Base-by-base conservation (phyloP, 2,888 invertebrate genomes). In the Periphyllus acericola region DNA sequence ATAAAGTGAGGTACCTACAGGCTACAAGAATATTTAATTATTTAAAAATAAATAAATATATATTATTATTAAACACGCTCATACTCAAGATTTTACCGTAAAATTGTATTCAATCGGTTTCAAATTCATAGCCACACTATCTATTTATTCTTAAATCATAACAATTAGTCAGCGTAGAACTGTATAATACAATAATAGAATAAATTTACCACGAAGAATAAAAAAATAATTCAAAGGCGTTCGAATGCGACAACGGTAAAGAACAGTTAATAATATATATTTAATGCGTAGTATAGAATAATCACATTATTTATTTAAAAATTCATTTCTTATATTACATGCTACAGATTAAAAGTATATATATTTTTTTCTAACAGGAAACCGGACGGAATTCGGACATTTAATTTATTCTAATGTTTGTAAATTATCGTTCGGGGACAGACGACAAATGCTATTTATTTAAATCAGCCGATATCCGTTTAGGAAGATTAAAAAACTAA, bases 361-460 rank as follows among this genome's bases (percentile, higher is more conserved):
- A 46, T 32, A 34, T 71, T 52, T 71, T 52, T 34, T 34, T 72
- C 19, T 0, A 34, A 34, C 36, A 32, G 36, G 29, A 83, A 36
- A 83, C 52, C 29, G 3, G 21, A 83, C 36, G n/a, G 55, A 72
- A 82, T 34, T 32, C 0, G 0, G 19, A 83, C 55, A 72, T 55
- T 79, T 36, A 55, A 83, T 74, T 72, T 72, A 83, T 83, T 60
- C 6, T 74, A 36, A 83, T 60, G 36, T 60, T n/a, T 11, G 8
- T 74, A 36, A 74, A 14, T 74, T 71, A 71, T 52, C 25, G 17
- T 40, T 34, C 25, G 11, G 0, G n/a, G 3, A 55, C 25, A 8
- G 8, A 71, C 32, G 3, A 36, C 32, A 5, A 71, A 52, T 21
- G n/a, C 55, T 52, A 52, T 82, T 71, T 46, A 72, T 83, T 72